These are phyloP conservation scores for Mystacides longicornis DNA, from an alignment of 2,888 invertebrate species.

Conservation along the genomic window DNA sequence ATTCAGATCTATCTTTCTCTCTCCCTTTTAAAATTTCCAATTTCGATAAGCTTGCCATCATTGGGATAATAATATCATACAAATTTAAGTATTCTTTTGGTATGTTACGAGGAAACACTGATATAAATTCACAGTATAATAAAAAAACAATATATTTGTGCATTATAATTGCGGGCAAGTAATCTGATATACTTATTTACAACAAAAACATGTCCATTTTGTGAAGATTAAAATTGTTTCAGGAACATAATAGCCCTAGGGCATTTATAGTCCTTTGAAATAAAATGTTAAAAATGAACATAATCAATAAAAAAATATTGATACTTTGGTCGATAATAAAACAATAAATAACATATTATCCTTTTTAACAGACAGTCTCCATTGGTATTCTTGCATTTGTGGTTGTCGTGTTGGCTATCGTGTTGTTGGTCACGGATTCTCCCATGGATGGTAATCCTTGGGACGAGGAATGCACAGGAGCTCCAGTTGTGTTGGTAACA, in stretches of 20 bases:
- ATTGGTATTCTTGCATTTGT: constrained; percentile 44
- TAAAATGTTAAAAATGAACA: not conserved
- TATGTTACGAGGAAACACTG: no score
- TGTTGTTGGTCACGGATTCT: constrained; percentile 65
- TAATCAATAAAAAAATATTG: constrained; percentile 5
- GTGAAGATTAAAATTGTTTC: no score
- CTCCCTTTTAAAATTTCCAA: no score
- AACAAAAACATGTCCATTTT: no score
- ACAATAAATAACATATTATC: constrained; percentile 1
- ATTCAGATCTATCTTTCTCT: not conserved
- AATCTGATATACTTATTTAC: no score
- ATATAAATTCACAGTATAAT: no score
- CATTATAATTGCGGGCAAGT: no score
- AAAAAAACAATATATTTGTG: no score
- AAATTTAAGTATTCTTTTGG: no score
- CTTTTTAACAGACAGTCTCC: constrained; percentile 54
- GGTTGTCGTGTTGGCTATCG: constrained; percentile 48
- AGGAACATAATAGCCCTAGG: not conserved
- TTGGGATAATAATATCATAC: no score
- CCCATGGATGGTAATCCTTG: constrained; percentile 78
- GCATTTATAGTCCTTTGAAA: no score
- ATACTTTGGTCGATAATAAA: constrained; percentile 23
- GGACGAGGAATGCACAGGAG: constrained; percentile 66
- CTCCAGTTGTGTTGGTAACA: constrained; percentile 49
- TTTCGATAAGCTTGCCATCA: no score